Conservation (phyloP, 2,113 vertebrate genomes). For the Steatornis caripensis region DNA sequence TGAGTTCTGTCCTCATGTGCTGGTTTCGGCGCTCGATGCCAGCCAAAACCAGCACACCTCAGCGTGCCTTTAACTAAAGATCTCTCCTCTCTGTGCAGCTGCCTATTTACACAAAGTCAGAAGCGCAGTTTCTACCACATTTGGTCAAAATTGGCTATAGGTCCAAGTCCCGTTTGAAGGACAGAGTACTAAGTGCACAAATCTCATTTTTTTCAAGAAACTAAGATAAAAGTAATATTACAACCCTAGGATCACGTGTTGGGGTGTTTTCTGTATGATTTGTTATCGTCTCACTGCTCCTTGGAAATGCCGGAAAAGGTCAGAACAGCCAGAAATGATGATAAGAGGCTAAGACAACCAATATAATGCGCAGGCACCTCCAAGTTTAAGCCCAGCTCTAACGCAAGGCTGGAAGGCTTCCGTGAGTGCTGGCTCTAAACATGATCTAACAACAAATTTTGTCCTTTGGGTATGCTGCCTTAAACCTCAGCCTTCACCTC, state of each 20-base stretch:
- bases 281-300: background rate
- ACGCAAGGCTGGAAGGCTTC: background rate
- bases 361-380: background rate
- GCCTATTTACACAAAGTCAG: background rate
- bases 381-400: background rate
- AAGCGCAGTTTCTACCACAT: background rate
- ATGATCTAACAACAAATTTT: background rate
- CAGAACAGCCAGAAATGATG: background rate
- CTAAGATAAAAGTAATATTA: background rate
- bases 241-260: fast-evolving
- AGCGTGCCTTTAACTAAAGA: background rate
- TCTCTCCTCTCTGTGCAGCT: background rate
- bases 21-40: too few species aligned
- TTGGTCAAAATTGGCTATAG: background rate
- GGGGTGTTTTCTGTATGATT: background rate
- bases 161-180: background rate
- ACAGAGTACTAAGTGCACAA: background rate
- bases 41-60: background rate
- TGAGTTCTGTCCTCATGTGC: background rate
- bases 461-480: background rate
- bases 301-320: background rate
- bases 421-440: background rate
- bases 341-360: background rate
- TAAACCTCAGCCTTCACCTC: background rate
- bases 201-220: background rate